Evolutionary conservation across 2,113 vertebrate species (phyloP), one percentile per base, ranked within the genome.

Genomic region (Bagarius yarrelli): DNA sequence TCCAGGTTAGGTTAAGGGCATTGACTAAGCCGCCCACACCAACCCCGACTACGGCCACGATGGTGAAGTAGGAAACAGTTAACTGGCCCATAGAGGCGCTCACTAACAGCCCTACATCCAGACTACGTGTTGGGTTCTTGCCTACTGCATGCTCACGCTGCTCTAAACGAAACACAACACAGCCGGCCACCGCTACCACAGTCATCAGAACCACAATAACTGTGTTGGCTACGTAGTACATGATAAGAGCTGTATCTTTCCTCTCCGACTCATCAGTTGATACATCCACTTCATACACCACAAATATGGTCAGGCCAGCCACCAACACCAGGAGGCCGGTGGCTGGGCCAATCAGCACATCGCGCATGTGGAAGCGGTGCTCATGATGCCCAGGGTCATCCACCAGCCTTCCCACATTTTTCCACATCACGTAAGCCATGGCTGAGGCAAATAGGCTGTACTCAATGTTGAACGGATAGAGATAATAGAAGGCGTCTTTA

Each of bases 401-500:
- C 55, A 94, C 87, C 80, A 94, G 82, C 56, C 96, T 92, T 5
- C 96, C 96, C 1, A 99, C 95, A 0, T 98, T 98, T 88, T 96
- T 96, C 96, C 96, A 98, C 97, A 97, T 98, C 84, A 98, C 91
- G 0, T 96, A 98, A 55, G 94, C 89, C 94, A 96, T 94, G 78
- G 96, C 94, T 3, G 95, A 96, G 21, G 97, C 96, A 3, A 98
- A 97, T 81, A 98, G 95, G 75, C 96, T 96, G 90, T 97, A 98
- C 86, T 98, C 97, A 0, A 97, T 97, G 89, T 97, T 98, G 86
- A 98, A 97, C 32, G 97, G 96, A 34, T 98, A 96, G 50, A 98
- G 87, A 91, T 96, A 99, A 84, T 93, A 95, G 67, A 91, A 95
- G n/a, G 94, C 95, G 0, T 93, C 91, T 86, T 96, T 89, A 84